Base-by-base conservation (phyloP, 2,888 invertebrate genomes). In the Watsonalla cultraria region DNA sequence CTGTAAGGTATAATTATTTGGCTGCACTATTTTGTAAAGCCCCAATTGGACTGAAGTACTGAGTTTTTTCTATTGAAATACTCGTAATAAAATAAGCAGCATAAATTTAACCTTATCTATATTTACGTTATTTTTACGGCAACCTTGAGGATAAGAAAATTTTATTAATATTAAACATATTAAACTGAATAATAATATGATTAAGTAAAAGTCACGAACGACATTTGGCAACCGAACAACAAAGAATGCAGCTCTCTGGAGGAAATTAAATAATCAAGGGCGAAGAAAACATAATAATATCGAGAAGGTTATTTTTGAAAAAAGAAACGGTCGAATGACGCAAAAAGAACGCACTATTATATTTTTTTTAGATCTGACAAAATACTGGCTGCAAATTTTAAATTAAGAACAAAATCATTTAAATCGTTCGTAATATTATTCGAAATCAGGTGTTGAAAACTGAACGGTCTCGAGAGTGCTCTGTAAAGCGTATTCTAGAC, bases 401-500 rank as follows among this genome's bases (percentile, higher is more conserved):
- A 63, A 59, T 51, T 51, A 51, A 54, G 35, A 51, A 51, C 35
- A 47, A 45, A 47, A 52, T 46, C 46, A 7, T 46, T 46, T 47
- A 67, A 66, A 66, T 76, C 71, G 68, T 66, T 67, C 64, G 66
- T 61, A 24, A 24, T 24, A 24, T 71, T 67, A 65, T 68, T 62
- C 59, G 56, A 56, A 59, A 72, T 69, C 64, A 65, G 46, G 59
- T 71, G 70, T 72, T 76, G 73, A 62, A 58, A 66, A 57, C 62
- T 60, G 71, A 68, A 74, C 74, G 74, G 68, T 63, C 74, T 58
- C 73, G 53, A 64, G 76, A 70, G 80, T 81, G 76, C 82, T 74
- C 79, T 72, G 80, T 82, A 85, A 82, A 80, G 74, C 79, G 75
- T 82, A 86, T 82, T 74, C 77, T 74, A 77, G 75, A 81, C 78